Percentiles rank a stretch among this genome's conserved stretches.
These are phyloP conservation scores for Rhabdomys dilectus DNA, from an alignment of 2,113 vertebrate species.

Conservation along the genomic window DNA sequence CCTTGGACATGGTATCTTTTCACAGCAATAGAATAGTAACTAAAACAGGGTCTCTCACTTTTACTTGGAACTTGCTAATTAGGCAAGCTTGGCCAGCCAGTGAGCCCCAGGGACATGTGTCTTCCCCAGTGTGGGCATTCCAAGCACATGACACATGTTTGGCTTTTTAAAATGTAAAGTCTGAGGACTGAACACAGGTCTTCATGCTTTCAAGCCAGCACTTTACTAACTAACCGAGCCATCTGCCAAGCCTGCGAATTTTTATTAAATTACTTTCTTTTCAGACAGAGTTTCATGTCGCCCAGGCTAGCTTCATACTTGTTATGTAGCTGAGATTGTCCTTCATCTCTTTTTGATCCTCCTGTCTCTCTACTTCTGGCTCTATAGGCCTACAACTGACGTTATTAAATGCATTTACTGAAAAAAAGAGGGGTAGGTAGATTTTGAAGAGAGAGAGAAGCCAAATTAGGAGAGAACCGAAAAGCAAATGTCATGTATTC, in stretches of 20 bases:
- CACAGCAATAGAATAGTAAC: background rate
- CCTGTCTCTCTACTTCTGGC: background rate
- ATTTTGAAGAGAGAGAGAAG: slow-evolving; percentile 48
- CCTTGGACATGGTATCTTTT: background rate
- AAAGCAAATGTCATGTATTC: slow-evolving; percentile 7
- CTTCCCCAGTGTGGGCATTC: too few relatives aligned
- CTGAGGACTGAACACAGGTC: background rate
- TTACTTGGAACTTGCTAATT: background rate
- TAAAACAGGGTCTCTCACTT: background rate
- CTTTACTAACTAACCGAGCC: background rate
- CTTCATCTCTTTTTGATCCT: background rate
- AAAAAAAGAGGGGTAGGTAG: background rate
- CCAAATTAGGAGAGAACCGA: background rate
- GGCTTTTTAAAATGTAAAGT: background rate
- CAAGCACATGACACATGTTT: background rate
- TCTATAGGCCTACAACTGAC: background rate
- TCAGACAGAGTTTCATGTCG: background rate
- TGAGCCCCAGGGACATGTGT: background rate
- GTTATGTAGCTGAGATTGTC: background rate
- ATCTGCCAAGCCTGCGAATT: background rate
- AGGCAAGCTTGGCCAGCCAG: background rate
- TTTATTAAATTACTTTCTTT: background rate
- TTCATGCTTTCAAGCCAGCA: background rate
- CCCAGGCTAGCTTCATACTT: background rate
- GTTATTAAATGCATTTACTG: slow-evolving; percentile 46